Conservation (phyloP, 2,888 invertebrate genomes). For the Protophormia terraenovae region DNA sequence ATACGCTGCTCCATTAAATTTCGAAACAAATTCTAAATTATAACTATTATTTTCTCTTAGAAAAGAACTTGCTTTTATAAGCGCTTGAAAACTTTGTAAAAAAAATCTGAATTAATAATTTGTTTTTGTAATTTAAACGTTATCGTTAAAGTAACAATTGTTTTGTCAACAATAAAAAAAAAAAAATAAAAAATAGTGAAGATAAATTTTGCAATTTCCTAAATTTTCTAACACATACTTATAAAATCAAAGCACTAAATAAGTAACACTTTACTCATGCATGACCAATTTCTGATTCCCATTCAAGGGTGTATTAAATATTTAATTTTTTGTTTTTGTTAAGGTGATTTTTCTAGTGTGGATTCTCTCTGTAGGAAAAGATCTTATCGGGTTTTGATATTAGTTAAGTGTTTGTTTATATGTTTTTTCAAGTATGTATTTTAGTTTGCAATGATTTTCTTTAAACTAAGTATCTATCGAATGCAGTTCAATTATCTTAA, state of each 20-base stretch:
- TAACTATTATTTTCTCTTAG: slow-evolving; percentile 28
- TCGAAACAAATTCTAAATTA: not conserved
- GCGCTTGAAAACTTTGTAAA: not conserved
- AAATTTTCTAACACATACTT: not conserved
- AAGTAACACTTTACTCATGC: slow-evolving; percentile 42
- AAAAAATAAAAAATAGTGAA: not conserved
- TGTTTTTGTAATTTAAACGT: not conserved
- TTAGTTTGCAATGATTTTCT: not conserved
- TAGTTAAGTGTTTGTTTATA: not conserved
- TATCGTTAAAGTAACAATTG: slow-evolving; percentile 52
- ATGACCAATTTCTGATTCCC: slow-evolving; percentile 24
- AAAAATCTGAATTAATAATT: not conserved
- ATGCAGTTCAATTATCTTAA: slow-evolving; percentile 32
- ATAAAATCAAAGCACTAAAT: not conserved
- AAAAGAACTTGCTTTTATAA: slow-evolving; percentile 51
- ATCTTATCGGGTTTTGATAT: not conserved
- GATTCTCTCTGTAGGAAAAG: not conserved
- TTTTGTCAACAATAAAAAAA: slow-evolving; percentile 43
- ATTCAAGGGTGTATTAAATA: not conserved
- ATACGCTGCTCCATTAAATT: not conserved
- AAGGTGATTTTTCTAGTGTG: not conserved
- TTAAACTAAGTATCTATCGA: not conserved
- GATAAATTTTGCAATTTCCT: slow-evolving; percentile 21
- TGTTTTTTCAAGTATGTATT: not conserved
- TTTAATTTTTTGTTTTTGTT: slow-evolving; percentile 1